Evolutionary conservation across 1,140 invertebrate genomes (phyloP).

Genomic region (Brachionus asplanchnoidis): DNA sequence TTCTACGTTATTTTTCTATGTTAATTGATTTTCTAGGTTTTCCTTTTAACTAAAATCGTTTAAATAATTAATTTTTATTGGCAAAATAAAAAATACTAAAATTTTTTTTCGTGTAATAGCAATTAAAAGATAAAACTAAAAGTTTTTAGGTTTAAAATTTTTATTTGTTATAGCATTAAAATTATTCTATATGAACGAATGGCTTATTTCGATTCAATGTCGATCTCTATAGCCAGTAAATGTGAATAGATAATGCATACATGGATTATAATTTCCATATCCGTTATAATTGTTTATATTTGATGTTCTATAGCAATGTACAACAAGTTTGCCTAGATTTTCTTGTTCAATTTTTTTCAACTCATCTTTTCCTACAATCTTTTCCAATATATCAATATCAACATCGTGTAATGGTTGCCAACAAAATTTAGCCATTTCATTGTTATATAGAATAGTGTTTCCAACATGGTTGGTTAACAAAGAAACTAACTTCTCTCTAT

Average conservation of each 20-base stretch:
- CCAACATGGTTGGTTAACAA: slow-evolving; percentile 2
- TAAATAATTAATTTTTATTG: background rate
- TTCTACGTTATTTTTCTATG: too few relatives aligned
- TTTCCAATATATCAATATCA: background rate
- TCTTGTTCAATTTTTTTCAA: slow-evolving; percentile 17
- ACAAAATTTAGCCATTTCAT: slow-evolving; percentile 7
- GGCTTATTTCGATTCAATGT: background rate
- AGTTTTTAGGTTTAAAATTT: background rate
- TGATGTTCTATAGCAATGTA: slow-evolving; percentile 6
- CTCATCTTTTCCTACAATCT: background rate
- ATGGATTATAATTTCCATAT: slow-evolving; percentile 26
- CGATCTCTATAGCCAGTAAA: slow-evolving; percentile 29
- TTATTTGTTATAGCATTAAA: background rate
- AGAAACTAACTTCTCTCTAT: slow-evolving; percentile 16
- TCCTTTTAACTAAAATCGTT: too few relatives aligned
- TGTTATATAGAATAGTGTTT: background rate
- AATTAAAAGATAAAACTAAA: background rate
- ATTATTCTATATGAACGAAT: background rate
- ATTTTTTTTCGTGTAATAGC: background rate
- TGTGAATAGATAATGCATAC: background rate
- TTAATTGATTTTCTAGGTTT: too few relatives aligned
- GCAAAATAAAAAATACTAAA: background rate
- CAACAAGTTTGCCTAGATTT: background rate
- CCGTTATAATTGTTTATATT: background rate
- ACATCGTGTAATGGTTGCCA: slow-evolving; percentile 15